Percentiles rank a stretch among this genome's conserved stretches.
Conservation (phyloP, 2,113 vertebrate genomes). For the Plectropomus leopardus region DNA sequence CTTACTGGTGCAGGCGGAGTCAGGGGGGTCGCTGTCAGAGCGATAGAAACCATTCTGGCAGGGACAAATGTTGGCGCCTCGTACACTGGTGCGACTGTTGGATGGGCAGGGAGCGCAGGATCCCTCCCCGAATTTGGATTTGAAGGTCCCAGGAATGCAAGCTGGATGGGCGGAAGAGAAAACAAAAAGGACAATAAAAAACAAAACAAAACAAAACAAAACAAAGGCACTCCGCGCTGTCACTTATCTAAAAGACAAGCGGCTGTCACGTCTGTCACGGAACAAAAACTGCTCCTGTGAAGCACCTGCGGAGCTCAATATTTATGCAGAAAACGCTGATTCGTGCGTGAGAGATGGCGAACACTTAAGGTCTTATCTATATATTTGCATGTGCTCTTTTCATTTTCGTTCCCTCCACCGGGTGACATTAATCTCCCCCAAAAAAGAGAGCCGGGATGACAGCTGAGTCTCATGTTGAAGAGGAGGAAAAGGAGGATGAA, state of each 20-base stretch:
- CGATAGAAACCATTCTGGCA: conserved; percentile 94
- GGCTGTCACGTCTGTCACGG: conserved; percentile 51
- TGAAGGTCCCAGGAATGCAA: conserved; percentile 92
- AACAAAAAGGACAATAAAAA: conserved; percentile 44
- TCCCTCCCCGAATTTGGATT: conserved; percentile 94
- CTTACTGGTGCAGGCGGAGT: conserved; percentile 97
- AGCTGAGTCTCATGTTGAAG: conserved; percentile 70
- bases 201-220: conserved; percentile 38
- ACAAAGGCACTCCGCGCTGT: conserved; percentile 15
- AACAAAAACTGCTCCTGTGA: conserved; percentile 41
- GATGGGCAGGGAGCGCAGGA: conserved; percentile 92
- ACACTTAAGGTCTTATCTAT: conserved; percentile 69
- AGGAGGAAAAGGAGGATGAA: conserved; percentile 58
- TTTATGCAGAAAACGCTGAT: conserved; percentile 37
- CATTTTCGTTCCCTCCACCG: conserved; percentile 44
- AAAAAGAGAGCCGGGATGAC: conserved; percentile 61
- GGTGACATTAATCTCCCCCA: conserved; percentile 73
- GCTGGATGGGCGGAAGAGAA: conserved; percentile 80
- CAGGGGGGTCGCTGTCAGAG: conserved; percentile 91
- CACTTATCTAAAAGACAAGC: conserved; percentile 56
- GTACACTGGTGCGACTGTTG: conserved; percentile 91
- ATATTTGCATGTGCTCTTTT: conserved; percentile 66
- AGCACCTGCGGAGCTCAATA: conserved; percentile 34
- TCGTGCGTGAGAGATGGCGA: conserved; percentile 16
- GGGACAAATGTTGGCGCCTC: conserved; percentile 91